Evolutionary conservation across 2,888 invertebrate species (phyloP), one percentile per base, ranked within the genome.

Genomic region (Thyatira batis): DNA sequence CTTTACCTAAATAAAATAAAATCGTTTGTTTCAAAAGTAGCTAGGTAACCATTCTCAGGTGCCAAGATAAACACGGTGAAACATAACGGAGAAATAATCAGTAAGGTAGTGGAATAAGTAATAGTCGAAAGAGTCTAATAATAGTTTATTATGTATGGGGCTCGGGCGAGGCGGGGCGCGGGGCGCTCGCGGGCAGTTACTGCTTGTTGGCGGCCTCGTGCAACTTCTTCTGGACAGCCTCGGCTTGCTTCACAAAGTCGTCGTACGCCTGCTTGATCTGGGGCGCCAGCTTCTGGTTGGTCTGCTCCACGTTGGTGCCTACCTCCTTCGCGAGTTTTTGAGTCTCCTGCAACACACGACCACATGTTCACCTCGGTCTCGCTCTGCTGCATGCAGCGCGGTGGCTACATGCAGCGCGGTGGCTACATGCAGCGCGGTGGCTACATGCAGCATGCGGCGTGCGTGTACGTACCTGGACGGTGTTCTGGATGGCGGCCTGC

Each of bases 191-290:
- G 45, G 39, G 9, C n/a, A 33, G 27, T 75, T 60, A 85, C 73
- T 86, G 87, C 84, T 89, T 89, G 77, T 48, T 76, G 77, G 90
- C 88, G 58, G 83, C 89, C 20, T 86, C 89, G 76, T 87, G 87
- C 61, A 91, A 39, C 61, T 87, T 86, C 84, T 85, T 83, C 78
- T 86, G 86, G 50, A 91, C 70, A 23, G 69, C 69, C 72, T 86
- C 69, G 46, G 76, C 78, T 46, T 85, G 79, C 77, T 86, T 85
- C 20, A 81, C 76, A 76, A 91, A 85, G 70, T 81, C 80, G 21
- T 89, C 84, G 82, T 84, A 90, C 1, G 89, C 91, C 21, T 69
- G 68, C 80, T 87, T 84, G 71, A 91, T 63, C 78, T 84, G 69
- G 23, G 90, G 90, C 44, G 82, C 87, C 60, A 92, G 71, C 72